Evolutionary conservation across 2,113 vertebrate species (phyloP).

Genomic region (Spheniscus mendiculus): DNA sequence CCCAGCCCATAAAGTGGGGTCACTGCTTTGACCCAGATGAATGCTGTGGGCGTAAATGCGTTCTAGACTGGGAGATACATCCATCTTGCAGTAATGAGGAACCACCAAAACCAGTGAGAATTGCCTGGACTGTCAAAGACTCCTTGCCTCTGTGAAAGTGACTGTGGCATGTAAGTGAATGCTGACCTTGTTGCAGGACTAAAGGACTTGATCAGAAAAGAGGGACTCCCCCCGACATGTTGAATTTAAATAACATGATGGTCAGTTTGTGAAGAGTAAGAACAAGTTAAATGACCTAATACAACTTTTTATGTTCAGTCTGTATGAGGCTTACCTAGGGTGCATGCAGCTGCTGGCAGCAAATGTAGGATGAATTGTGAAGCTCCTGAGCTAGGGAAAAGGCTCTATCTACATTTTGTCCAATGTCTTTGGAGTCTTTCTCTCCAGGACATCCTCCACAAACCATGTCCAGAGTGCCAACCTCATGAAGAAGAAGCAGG

Average conservation of each 20-base stretch:
- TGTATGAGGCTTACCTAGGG: neutral
- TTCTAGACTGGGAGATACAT: neutral
- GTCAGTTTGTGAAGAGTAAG: neutral
- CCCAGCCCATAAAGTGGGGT: neutral
- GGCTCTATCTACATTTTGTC: neutral
- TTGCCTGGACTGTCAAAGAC: neutral
- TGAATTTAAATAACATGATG: neutral
- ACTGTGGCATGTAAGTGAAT: neutral
- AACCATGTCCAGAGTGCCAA: neutral
- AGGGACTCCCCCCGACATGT: fast-evolving
- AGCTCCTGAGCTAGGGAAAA: neutral
- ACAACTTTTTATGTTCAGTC: neutral
- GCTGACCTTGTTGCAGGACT: neutral
- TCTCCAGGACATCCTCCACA: neutral
- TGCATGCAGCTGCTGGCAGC: neutral
- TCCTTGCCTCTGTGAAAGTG: neutral
- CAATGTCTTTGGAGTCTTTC: neutral
- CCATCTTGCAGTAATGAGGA: neutral
- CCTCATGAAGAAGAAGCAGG: neutral
- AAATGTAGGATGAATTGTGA: neutral
- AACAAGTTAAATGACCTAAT: neutral
- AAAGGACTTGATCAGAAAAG: neutral
- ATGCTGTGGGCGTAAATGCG: neutral
- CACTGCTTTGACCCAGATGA: neutral
- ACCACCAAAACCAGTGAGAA: neutral